These are phyloP conservation scores for Hypotaenidia okinawae DNA, from an alignment of 2,797 vertebrate genomes.

Conservation along the genomic window DNA sequence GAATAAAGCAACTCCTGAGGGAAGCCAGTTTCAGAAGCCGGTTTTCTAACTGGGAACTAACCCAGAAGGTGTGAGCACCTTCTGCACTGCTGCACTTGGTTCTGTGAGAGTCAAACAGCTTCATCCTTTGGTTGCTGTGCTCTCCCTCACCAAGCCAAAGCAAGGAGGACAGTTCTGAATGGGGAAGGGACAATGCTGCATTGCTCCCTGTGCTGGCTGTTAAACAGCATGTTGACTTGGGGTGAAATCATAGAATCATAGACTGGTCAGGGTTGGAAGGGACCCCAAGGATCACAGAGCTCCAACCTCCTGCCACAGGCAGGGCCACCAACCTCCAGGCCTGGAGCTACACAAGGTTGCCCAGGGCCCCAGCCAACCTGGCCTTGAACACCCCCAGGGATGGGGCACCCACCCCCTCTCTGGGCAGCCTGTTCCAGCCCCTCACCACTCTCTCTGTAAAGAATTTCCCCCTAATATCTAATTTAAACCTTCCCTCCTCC, in stretches of 20 bases:
- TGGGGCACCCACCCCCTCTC: too few relatives aligned
- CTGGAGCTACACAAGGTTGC: too few relatives aligned
- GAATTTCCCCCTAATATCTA: too few relatives aligned
- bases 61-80: neutral
- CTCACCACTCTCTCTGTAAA: too few relatives aligned
- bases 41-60: neutral
- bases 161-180: neutral
- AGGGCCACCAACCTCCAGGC: too few relatives aligned
- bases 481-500: too few relatives aligned
- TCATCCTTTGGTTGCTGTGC: neutral
- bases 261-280: too few relatives aligned
- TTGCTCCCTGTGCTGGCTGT: neutral
- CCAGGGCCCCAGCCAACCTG: too few relatives aligned
- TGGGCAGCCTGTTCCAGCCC: too few relatives aligned
- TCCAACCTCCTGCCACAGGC: too few relatives aligned
- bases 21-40: neutral
- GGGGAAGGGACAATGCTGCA: neutral
- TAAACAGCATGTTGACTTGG: neutral
- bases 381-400: too few relatives aligned
- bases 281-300: too few relatives aligned
- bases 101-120: neutral
- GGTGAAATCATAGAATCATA: neutral
- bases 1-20: neutral
- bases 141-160: neutral
- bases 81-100: neutral